Percentiles rank a stretch among this genome's conserved stretches.
Evolutionary conservation across 2,888 invertebrate species (phyloP).

Genomic region (Cephus sareptanus): DNA sequence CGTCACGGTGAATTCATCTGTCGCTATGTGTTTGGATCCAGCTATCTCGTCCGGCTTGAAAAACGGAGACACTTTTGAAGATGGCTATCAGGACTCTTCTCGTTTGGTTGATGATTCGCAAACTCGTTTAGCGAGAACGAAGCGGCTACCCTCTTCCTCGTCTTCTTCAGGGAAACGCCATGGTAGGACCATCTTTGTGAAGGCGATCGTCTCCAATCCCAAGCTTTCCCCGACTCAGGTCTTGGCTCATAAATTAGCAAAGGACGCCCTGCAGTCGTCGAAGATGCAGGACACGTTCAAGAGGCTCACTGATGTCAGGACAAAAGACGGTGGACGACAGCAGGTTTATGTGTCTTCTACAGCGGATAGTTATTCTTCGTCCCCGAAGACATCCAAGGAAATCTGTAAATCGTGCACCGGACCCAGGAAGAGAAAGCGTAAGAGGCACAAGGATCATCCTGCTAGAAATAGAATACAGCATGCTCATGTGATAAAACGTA

Average conservation of each 20-base stretch:
- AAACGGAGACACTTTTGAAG: background rate
- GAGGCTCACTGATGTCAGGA: conserved; percentile 32
- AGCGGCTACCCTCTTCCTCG: background rate
- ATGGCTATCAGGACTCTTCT: background rate
- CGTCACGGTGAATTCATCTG: background rate
- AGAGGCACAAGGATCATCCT: conserved; percentile 18
- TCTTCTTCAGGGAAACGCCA: conserved; percentile 13
- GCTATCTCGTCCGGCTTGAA: background rate
- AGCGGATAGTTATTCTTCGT: background rate
- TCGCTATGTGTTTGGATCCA: background rate
- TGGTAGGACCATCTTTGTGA: conserved; percentile 23
- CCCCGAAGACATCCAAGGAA: background rate
- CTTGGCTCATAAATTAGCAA: conserved; percentile 44
- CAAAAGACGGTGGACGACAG: background rate
- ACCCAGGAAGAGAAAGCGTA: conserved; percentile 28
- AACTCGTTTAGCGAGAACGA: background rate
- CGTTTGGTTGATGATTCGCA: background rate
- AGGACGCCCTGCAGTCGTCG: conserved; percentile 41
- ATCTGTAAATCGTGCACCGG: conserved; percentile 4
- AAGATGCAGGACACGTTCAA: conserved; percentile 43
- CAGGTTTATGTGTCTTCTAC: background rate
- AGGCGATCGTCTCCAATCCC: conserved; percentile 27
- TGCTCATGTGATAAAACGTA: conserved; percentile 7
- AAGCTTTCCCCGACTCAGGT: conserved; percentile 22
- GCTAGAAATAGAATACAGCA: background rate